Conservation (phyloP, 2,888 invertebrate species). For the Ochropleura plecta region DNA sequence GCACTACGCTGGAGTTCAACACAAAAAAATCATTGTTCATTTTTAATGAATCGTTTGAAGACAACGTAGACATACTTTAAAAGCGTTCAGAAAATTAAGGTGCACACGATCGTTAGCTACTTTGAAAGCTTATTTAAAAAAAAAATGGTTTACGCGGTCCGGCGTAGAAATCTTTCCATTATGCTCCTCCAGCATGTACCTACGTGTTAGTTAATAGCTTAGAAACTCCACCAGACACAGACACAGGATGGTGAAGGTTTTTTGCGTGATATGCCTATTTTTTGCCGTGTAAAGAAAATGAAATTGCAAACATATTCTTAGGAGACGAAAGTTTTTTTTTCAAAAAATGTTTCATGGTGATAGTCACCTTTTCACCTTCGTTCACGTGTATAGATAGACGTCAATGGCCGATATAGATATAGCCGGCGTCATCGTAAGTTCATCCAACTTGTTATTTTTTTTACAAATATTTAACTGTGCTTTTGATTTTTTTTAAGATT, state of each 20-base stretch:
- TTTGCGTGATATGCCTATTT: not conserved
- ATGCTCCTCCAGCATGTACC: not conserved
- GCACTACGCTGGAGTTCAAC: too few relatives aligned
- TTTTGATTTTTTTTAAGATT: not conserved
- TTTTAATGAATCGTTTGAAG: not conserved
- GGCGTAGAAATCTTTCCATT: not conserved
- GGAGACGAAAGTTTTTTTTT: not conserved
- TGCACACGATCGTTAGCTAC: not conserved
- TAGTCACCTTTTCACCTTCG: conserved; percentile 29
- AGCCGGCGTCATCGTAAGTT: conserved; percentile 13
- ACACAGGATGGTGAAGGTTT: not conserved
- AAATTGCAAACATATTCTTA: conserved; percentile 3
- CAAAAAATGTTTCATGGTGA: conserved; percentile 21
- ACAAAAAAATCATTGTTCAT: not conserved
- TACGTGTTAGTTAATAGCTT: not conserved
- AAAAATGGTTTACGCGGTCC: not conserved
- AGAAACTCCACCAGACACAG: not conserved
- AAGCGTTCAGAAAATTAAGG: not conserved
- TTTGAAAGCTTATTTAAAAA: not conserved
- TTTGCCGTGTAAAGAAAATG: not conserved
- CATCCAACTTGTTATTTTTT: not conserved
- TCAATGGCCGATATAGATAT: conserved; percentile 24
- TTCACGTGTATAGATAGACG: conserved; percentile 15
- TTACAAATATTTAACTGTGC: not conserved
- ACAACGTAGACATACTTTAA: not conserved